Evolutionary conservation across 2,888 invertebrate species (phyloP).

Genomic region (Cephus spinipes): DNA sequence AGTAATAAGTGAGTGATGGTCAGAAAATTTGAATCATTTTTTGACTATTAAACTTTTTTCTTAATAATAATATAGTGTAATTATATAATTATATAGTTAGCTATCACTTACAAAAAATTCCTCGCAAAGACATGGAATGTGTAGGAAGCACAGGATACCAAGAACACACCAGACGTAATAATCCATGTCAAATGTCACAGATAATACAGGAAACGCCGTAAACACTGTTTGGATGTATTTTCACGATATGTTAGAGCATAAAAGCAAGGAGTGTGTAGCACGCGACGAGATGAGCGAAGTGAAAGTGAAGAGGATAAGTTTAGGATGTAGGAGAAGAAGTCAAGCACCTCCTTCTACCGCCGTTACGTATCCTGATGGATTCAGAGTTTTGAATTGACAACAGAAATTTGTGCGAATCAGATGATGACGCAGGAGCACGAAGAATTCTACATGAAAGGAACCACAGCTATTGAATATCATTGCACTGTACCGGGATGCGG

Average conservation of each 20-base stretch:
- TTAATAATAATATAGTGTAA: background rate
- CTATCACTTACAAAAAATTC: background rate
- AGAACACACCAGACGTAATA: background rate
- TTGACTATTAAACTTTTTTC: background rate
- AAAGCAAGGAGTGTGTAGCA: constrained; percentile 7
- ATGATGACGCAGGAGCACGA: background rate
- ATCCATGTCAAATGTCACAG: background rate
- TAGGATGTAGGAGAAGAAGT: constrained; percentile 31
- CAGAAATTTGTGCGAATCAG: background rate
- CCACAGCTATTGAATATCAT: background rate
- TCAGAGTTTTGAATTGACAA: background rate
- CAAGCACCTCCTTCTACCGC: background rate
- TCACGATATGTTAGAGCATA: background rate
- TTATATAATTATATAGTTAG: background rate
- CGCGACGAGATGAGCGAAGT: constrained; percentile 42
- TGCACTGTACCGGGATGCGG: background rate
- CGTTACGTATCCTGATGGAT: background rate
- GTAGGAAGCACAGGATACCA: background rate
- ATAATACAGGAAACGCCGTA: background rate
- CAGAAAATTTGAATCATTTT: background rate
- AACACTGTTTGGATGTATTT: background rate
- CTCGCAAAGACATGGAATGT: background rate
- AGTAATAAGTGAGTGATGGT: background rate
- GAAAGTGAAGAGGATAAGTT: constrained; percentile 52
- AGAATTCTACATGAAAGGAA: background rate